Percentiles rank a stretch among this genome's conserved stretches.
phyloP scores from a whole-genome alignment of 2,797 vertebrate genomes.

The Coluber constrictor region DNA sequence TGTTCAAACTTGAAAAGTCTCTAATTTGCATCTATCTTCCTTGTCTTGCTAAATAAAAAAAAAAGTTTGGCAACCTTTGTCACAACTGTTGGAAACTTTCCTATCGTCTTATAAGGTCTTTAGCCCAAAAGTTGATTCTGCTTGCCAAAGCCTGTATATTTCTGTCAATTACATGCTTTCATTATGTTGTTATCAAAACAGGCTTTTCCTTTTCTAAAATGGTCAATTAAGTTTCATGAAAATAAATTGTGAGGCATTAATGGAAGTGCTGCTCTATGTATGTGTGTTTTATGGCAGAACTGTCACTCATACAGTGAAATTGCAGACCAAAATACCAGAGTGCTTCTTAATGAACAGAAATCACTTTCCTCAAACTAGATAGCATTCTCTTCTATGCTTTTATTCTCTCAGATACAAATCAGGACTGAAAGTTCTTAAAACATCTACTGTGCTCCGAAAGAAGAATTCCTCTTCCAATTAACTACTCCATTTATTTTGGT shows the following conservation, averaged over 20 bases:
- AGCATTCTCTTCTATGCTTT: slow-evolving; percentile 37
- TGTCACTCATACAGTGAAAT: slow-evolving; percentile 49
- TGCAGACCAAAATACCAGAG: slow-evolving; percentile 55
- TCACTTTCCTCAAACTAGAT: slow-evolving; percentile 55
- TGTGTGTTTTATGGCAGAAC: neutral
- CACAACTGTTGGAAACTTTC: slow-evolving; percentile 50
- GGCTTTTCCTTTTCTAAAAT: slow-evolving; percentile 66
- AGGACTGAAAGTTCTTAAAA: slow-evolving; percentile 67
- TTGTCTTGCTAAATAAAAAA: slow-evolving; percentile 12
- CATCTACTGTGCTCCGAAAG: slow-evolving; percentile 46
- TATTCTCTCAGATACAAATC: slow-evolving; percentile 39
- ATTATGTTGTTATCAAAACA: slow-evolving; percentile 67
- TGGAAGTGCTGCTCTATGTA: slow-evolving; percentile 20
- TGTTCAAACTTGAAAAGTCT: slow-evolving; percentile 33
- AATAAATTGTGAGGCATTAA: slow-evolving; percentile 63
- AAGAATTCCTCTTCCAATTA: slow-evolving; percentile 59
- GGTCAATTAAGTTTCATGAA: slow-evolving; percentile 69
- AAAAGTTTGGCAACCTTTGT: slow-evolving; percentile 36
- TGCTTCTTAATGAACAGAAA: slow-evolving; percentile 68
- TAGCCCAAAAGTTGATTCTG: slow-evolving; percentile 64
- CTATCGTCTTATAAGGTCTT: slow-evolving; percentile 46
- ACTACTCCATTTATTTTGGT: slow-evolving; percentile 61
- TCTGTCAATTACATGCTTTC: slow-evolving; percentile 69
- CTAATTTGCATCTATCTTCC: slow-evolving; percentile 8
- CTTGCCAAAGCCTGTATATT: slow-evolving; percentile 50